Evolutionary conservation across 2,113 vertebrate species (phyloP).

Genomic region (Eurystomus gularis): DNA sequence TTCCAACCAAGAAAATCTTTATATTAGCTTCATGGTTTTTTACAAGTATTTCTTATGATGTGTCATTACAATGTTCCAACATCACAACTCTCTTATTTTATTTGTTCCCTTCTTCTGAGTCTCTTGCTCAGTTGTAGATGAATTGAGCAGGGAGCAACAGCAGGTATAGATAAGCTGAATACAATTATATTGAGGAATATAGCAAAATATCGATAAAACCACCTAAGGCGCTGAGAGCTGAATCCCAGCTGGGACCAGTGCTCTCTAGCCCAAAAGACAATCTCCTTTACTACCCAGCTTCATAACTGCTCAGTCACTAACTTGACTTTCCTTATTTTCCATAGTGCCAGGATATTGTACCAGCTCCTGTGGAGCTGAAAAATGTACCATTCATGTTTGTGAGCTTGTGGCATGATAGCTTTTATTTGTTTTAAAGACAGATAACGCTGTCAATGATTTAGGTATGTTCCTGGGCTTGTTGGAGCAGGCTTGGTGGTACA

Average conservation of each 20-base stretch:
- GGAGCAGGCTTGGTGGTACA: background rate
- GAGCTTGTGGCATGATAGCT: background rate
- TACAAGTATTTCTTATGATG: conserved; percentile 67
- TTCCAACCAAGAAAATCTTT: conserved; percentile 68
- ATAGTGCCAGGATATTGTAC: background rate
- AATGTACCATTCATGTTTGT: background rate
- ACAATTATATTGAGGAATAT: background rate
- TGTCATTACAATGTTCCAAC: background rate
- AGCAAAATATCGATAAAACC: background rate
- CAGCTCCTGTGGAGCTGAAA: background rate
- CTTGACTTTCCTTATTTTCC: background rate
- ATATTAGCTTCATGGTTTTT: conserved; percentile 60
- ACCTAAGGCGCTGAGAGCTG: background rate
- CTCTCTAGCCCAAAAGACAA: background rate
- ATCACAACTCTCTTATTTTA: background rate
- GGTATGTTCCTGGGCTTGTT: background rate
- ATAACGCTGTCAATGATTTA: background rate
- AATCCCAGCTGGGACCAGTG: background rate
- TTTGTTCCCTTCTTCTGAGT: background rate
- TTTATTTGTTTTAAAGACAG: background rate
- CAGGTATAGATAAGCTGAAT: background rate
- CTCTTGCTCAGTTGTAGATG: background rate
- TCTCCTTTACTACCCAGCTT: background rate
- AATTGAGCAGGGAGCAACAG: background rate
- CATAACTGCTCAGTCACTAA: background rate